A percentile compares a stretch with the other conserved stretches of the same genome.
These are phyloP conservation scores for Galaxias olidus DNA, from an alignment of 2,797 vertebrate genomes.

Conservation along the genomic window DNA sequence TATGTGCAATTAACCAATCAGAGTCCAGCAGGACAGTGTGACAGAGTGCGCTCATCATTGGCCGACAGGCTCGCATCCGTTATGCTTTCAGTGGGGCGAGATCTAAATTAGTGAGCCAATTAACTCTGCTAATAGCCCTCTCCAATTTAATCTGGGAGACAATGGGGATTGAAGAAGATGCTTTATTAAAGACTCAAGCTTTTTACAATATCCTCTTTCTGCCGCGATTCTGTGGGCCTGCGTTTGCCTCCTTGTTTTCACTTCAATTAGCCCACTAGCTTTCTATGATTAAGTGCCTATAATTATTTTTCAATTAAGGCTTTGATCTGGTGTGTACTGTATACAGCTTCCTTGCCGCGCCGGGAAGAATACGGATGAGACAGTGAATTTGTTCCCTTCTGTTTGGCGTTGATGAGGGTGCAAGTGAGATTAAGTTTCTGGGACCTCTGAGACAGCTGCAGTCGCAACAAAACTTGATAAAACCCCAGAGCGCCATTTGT, in stretches of 20 bases:
- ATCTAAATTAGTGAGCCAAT: constrained; percentile 99
- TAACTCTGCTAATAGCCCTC: constrained; percentile 99
- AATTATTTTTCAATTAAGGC: constrained; percentile 99
- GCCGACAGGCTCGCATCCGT: constrained; percentile 91
- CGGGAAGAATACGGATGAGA: constrained; percentile 77
- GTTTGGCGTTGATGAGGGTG: constrained; percentile 73
- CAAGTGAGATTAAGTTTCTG: constrained; percentile 66
- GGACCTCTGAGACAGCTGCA: constrained; percentile 50
- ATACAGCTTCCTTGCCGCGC: constrained; percentile 71
- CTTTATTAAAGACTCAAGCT: constrained; percentile 92
- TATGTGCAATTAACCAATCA: constrained; percentile 81
- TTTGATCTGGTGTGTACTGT: constrained; percentile 93
- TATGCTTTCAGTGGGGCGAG: constrained; percentile 96
- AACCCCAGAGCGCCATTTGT: constrained; percentile 25
- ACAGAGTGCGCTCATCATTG: constrained; percentile 94
- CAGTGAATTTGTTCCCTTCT: constrained; percentile 78
- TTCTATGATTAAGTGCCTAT: constrained; percentile 99
- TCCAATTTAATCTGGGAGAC: constrained; percentile 99
- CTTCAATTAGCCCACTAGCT: constrained; percentile 98
- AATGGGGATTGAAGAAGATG: constrained; percentile 97
- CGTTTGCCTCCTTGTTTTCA: constrained; percentile 92
- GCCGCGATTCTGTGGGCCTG: constrained; percentile 88
- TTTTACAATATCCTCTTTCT: constrained; percentile 98
- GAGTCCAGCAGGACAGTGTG: constrained; percentile 87
- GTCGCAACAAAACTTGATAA: constrained; percentile 44